Evolutionary conservation across 2,797 vertebrate genomes (phyloP).

Genomic region (Florisuga fusca): DNA sequence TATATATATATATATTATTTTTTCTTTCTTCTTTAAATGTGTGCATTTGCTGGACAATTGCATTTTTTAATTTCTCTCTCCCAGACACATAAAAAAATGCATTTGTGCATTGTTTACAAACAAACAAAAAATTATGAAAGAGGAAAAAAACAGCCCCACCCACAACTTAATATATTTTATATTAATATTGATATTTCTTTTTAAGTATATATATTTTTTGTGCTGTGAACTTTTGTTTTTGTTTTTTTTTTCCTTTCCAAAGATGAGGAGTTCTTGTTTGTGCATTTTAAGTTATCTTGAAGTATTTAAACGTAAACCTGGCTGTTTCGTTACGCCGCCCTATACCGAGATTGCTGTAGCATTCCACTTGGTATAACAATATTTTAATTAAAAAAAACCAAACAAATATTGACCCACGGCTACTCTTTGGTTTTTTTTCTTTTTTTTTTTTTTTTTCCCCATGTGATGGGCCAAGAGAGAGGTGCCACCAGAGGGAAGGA

Average conservation of each 20-base stretch:
- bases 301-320: conserved; percentile 87
- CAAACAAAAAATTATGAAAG: conserved; percentile 77
- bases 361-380: conserved; percentile 84
- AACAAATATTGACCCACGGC: not conserved
- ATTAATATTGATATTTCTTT: conserved; percentile 89
- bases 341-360: conserved; percentile 83
- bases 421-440: not conserved
- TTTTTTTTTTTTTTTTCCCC: not conserved
- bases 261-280: conserved; percentile 85
- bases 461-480: accelerated
- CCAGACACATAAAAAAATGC: conserved; percentile 73
- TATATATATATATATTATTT: conserved; percentile 56
- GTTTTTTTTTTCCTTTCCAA: conserved; percentile 86
- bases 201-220: conserved; percentile 77
- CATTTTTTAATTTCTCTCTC: conserved; percentile 73
- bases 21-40: conserved; percentile 67
- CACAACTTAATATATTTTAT: conserved; percentile 95
- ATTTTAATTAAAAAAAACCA: conserved; percentile 82
- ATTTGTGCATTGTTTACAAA: conserved; percentile 92
- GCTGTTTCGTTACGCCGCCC: conserved; percentile 79
- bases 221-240: conserved; percentile 83
- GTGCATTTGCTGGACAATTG: conserved; percentile 91
- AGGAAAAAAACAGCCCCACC: conserved; percentile 23
- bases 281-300: conserved; percentile 92
- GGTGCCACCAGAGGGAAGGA: accelerated